Conservation (phyloP, 2,888 invertebrate genomes). For the Latrodectus elegans region DNA sequence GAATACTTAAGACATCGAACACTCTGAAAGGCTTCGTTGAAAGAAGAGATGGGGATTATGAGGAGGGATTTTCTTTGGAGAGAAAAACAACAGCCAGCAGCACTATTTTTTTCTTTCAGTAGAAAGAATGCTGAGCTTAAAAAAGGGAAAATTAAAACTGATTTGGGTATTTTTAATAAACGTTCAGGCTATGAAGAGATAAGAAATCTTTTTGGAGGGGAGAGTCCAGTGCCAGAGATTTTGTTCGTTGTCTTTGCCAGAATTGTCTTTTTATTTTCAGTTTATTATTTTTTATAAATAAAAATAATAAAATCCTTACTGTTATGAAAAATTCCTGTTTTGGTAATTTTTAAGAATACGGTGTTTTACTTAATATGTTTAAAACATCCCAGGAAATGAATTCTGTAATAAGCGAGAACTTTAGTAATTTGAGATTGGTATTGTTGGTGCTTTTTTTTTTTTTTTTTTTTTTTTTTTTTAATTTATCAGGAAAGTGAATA, state of each 20-base stretch:
- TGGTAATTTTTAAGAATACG: neutral
- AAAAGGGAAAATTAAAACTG: slow-evolving; percentile 48
- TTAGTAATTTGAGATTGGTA: too few relatives aligned
- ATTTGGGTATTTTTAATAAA: slow-evolving; percentile 64
- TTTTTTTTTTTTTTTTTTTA: too few relatives aligned
- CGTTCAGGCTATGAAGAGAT: slow-evolving; percentile 17
- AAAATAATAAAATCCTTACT: neutral
- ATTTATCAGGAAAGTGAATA: too few relatives aligned
- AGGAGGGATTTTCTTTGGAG: slow-evolving; percentile 42
- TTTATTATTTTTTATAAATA: neutral
- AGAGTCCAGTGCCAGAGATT: slow-evolving; percentile 21
- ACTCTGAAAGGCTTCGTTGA: slow-evolving; percentile 37
- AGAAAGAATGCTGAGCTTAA: slow-evolving; percentile 35
- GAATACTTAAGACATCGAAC: slow-evolving; percentile 49
- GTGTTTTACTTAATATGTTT: neutral
- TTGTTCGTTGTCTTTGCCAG: slow-evolving; percentile 1
- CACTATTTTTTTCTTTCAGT: slow-evolving; percentile 8
- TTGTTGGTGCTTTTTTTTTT: too few relatives aligned
- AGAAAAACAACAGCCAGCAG: slow-evolving; percentile 41
- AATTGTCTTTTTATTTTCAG: neutral
- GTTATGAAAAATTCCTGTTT: neutral
- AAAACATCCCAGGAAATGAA: too few relatives aligned
- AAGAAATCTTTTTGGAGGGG: slow-evolving; percentile 11
- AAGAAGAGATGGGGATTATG: slow-evolving; percentile 33
- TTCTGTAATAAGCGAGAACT: too few relatives aligned